Evolutionary conservation across 2,797 vertebrate genomes (phyloP), one percentile per base, ranked within the genome.

Genomic region (Phoxinus dragarum): DNA sequence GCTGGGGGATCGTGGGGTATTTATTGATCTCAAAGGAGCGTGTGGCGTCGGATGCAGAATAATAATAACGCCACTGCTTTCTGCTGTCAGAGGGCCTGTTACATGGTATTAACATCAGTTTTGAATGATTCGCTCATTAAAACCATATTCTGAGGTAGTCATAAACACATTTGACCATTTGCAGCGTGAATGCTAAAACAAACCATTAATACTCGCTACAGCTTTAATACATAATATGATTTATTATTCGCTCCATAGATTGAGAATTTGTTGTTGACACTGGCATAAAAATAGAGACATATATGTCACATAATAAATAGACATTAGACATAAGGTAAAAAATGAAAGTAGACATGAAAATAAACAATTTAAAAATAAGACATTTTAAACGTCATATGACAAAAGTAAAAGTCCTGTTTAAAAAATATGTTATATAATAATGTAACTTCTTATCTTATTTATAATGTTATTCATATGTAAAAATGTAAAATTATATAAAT

Each of bases 11-110:
- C 82, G 81, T 47, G 61, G 38, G 67, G n/a, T 72, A 75, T 88
- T 84, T 87, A 89, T 87, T 90, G 89, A 89, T 90, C 84, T 88
- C 89, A 12, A 27, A 85, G 85, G 81, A 76, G 61, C 27, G 23
- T 88, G 73, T 67, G 88, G 71, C 44, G 66, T 61, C 67, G 72
- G 87, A 88, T 23, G 64, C 44, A 49, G 72, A 84, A 86, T 86
- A 90, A 87, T 86, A 40, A 76, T 76, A 54, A 83, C 66, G 52
- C 23, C 40, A 79, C 47, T 75, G 44, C 64, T 67, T 84, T 61
- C 44, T 74, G 34, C 17, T 56, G 10, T 82, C 14, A 49, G 72
- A 27, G 21, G 61, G 76, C 40, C 21, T 56, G 67, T 44, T 52
- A 81, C 27, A 23, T 36, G 56, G 67, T 38, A 47, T 40, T 71